Evolutionary conservation across 2,113 vertebrate genomes (phyloP).

Genomic region (Chunga burmeisteri): DNA sequence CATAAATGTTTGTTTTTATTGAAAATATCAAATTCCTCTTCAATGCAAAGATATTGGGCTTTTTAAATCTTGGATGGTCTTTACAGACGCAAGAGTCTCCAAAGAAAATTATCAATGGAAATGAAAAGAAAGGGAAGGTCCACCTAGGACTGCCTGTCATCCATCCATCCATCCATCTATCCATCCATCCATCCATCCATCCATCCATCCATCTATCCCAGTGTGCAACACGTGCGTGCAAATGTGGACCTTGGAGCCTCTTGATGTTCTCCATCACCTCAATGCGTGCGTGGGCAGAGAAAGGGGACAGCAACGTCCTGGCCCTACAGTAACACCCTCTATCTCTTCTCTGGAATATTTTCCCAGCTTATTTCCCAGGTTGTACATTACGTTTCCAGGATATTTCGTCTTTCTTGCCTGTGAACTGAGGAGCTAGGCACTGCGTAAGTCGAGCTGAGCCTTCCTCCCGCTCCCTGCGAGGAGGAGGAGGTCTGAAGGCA

Average conservation of each 20-base stretch:
- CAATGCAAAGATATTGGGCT: background rate
- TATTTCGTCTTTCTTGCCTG: background rate
- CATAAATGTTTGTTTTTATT: background rate
- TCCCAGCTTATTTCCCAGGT: background rate
- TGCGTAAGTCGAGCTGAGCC: background rate
- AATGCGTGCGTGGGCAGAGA: rapidly evolving
- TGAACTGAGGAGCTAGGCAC: background rate
- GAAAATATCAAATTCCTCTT: background rate
- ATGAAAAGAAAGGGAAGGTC: background rate
- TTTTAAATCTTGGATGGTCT: background rate
- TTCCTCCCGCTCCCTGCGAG: background rate
- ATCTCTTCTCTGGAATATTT: background rate
- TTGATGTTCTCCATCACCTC: background rate
- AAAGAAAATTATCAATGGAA: background rate
- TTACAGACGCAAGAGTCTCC: background rate
- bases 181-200: background rate
- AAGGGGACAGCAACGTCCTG: background rate
- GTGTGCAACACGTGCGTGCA: background rate
- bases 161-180: rapidly evolving
- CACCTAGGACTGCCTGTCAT: background rate
- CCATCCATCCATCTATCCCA: background rate
- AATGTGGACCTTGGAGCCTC: background rate
- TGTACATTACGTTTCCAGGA: background rate
- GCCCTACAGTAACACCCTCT: background rate
- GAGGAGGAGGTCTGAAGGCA: background rate